These are phyloP conservation scores for Oligia strigilis DNA, from an alignment of 2,888 invertebrate genomes.

Conservation along the genomic window DNA sequence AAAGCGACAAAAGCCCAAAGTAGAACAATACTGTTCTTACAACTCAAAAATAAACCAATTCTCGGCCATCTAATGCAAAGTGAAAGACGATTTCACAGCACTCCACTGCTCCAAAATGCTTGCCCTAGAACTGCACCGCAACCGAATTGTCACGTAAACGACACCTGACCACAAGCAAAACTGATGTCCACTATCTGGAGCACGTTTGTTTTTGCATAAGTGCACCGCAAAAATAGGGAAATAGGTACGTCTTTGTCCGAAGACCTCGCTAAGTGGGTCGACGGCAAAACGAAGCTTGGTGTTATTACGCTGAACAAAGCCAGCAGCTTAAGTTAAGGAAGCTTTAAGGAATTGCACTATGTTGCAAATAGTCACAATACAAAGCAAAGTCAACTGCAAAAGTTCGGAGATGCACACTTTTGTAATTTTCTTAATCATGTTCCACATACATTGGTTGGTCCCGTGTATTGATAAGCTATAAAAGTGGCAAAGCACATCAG, in stretches of 20 bases:
- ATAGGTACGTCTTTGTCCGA: conserved; percentile 56
- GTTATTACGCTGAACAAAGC: conserved; percentile 75
- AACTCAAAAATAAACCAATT: conserved; percentile 22
- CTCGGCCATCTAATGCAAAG: conserved; percentile 30
- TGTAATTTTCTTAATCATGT: conserved; percentile 13
- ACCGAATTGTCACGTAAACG: conserved; percentile 56
- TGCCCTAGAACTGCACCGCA: conserved; percentile 55
- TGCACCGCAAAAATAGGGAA: conserved; percentile 73
- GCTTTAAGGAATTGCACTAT: conserved; percentile 66
- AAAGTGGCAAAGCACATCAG: neutral
- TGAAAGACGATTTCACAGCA: conserved; percentile 56
- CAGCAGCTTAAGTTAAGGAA: conserved; percentile 57
- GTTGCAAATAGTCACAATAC: conserved; percentile 38
- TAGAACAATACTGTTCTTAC: conserved; percentile 13
- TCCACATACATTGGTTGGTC: neutral
- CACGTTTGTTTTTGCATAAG: conserved; percentile 76
- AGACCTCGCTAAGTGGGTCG: conserved; percentile 73
- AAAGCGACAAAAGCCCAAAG: conserved; percentile 10
- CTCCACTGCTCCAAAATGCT: conserved; percentile 45
- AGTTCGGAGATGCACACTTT: conserved; percentile 18
- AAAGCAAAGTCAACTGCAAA: conserved; percentile 35
- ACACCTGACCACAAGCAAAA: conserved; percentile 64
- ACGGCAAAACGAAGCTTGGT: conserved; percentile 67
- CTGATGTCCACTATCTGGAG: conserved; percentile 66
- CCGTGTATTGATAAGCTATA: neutral